Conservation (phyloP, 2,113 vertebrate species). For the Phodopus roborovskii region DNA sequence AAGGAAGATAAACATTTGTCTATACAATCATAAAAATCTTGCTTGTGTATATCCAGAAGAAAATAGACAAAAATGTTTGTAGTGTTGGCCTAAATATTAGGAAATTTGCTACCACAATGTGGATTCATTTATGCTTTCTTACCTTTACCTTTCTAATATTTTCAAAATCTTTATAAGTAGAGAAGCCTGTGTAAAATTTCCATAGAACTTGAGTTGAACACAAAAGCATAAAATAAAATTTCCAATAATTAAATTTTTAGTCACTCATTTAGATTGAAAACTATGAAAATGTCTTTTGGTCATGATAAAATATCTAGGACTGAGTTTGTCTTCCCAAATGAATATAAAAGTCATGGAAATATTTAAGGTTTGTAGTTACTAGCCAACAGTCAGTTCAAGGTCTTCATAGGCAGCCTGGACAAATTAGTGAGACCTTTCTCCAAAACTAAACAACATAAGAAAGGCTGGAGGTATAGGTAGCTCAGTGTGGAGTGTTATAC, state of each 20-base stretch:
- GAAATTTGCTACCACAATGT: neutral
- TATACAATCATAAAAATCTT: slow-evolving; percentile 54
- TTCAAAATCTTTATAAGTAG: neutral
- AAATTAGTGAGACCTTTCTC: neutral
- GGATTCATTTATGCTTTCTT: slow-evolving; percentile 14
- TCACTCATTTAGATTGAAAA: neutral
- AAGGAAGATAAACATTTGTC: slow-evolving; percentile 73
- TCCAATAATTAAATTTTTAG: neutral
- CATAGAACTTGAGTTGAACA: neutral
- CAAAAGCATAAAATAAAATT: neutral
- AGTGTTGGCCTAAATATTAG: neutral
- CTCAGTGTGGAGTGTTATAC: neutral
- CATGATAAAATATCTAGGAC: neutral
- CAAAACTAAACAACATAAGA: neutral
- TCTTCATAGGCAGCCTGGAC: neutral
- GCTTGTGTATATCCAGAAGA: neutral
- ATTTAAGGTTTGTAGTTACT: neutral
- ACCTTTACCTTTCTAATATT: neutral
- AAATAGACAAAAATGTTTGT: slow-evolving; percentile 30
- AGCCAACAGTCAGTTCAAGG: neutral
- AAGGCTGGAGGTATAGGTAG: neutral
- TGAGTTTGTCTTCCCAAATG: neutral
- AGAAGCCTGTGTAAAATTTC: neutral
- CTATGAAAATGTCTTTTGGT: neutral
- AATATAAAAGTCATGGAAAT: neutral